phyloP scores from a whole-genome alignment of 2,797 vertebrate genomes.

The Aythya fuligula region DNA sequence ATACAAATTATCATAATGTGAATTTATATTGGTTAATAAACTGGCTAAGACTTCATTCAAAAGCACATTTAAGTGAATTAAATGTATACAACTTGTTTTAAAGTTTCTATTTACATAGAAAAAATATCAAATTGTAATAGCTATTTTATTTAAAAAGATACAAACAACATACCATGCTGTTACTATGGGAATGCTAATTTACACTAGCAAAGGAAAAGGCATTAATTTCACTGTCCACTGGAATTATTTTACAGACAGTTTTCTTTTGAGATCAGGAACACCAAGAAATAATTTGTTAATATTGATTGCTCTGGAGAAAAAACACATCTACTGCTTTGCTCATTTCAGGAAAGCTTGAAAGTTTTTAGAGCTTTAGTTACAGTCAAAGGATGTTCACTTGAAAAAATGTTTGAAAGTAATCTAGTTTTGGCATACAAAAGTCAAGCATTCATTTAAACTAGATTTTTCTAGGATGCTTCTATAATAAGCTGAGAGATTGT shows the following conservation, averaged over 20 bases:
- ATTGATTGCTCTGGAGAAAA: background rate
- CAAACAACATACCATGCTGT: background rate
- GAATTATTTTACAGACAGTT: background rate
- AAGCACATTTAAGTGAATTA: background rate
- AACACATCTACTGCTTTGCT: background rate
- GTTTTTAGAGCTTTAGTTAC: background rate
- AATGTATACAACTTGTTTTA: background rate
- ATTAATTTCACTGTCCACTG: background rate
- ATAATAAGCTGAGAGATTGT: background rate
- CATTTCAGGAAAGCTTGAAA: background rate
- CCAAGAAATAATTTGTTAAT: background rate
- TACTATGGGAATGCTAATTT: background rate
- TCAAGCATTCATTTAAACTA: background rate
- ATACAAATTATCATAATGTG: background rate
- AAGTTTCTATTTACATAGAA: background rate
- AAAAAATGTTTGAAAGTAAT: background rate
- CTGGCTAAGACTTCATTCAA: background rate
- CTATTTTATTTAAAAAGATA: background rate
- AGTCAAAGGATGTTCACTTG: background rate
- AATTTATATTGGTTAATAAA: background rate
- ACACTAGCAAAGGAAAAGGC: background rate
- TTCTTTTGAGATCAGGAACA: background rate
- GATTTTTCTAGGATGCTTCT: background rate
- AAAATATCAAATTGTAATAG: background rate
- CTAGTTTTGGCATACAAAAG: background rate